Percentiles rank a stretch among this genome's conserved stretches.
These are phyloP conservation scores for Cuculus canorus DNA, from an alignment of 2,797 vertebrate genomes.

Conservation along the genomic window DNA sequence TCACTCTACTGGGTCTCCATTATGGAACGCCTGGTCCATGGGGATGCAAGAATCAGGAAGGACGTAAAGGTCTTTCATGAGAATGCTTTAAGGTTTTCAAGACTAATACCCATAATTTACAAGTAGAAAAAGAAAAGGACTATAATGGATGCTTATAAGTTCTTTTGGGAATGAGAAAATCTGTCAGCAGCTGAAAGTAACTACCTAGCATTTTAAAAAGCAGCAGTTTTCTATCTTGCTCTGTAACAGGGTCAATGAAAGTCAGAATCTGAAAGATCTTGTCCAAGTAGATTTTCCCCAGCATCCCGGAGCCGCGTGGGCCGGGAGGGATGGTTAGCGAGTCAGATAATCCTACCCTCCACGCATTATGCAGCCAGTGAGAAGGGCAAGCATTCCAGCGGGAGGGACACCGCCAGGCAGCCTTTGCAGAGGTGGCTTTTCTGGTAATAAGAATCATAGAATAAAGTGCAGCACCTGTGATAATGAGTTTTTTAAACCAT, in stretches of 20 bases:
- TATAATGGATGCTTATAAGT: background rate
- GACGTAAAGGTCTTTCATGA: background rate
- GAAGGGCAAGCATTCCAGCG: slow-evolving; percentile 47
- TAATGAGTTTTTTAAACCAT: slow-evolving; percentile 27
- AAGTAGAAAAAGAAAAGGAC: background rate
- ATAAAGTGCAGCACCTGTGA: slow-evolving; percentile 11
- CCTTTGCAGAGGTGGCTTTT: slow-evolving; percentile 21
- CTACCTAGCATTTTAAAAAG: slow-evolving; percentile 21
- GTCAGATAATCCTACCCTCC: slow-evolving; percentile 48
- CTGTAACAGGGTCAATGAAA: slow-evolving; percentile 50
- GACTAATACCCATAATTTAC: background rate
- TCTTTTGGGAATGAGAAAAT: background rate
- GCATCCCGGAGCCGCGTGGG: background rate
- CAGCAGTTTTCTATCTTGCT: slow-evolving; percentile 22
- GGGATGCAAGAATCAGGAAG: background rate
- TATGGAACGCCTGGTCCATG: background rate
- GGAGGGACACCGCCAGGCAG: slow-evolving; percentile 15
- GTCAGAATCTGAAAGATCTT: slow-evolving; percentile 53
- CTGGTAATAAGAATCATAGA: background rate
- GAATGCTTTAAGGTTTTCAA: background rate
- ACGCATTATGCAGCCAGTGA: slow-evolving; percentile 62
- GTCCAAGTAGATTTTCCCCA: slow-evolving; percentile 18
- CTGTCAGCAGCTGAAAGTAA: background rate
- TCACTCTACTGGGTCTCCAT: background rate
- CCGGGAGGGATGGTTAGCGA: background rate